Evolutionary conservation across 2,113 vertebrate species (phyloP).

Genomic region (Piaya cayana): DNA sequence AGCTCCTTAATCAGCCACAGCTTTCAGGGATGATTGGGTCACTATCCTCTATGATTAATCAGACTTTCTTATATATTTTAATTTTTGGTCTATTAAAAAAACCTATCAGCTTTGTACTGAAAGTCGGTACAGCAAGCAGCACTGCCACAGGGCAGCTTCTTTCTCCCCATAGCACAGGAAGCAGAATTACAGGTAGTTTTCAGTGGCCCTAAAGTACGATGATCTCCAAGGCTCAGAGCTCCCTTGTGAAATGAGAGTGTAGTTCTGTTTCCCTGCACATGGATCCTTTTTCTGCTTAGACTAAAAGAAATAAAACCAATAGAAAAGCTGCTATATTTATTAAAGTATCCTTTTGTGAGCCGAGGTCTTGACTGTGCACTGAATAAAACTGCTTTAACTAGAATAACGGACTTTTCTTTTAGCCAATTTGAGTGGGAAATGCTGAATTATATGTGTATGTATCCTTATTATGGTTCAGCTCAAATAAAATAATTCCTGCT

Average conservation of each 20-base stretch:
- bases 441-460: neutral
- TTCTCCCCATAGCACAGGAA: neutral
- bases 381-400: neutral
- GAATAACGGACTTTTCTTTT: neutral
- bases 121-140: neutral
- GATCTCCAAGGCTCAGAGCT: neutral
- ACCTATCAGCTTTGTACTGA: neutral
- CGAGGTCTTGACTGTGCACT: neutral
- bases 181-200: neutral
- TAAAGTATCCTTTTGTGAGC: neutral
- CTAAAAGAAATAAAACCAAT: neutral
- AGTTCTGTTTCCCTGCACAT: neutral
- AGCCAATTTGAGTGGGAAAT: accelerated
- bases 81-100: neutral
- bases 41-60: neutral
- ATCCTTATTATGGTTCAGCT: neutral
- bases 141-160: neutral
- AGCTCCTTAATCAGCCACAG: neutral
- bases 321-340: neutral
- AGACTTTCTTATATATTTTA: neutral
- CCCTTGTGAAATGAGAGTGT: neutral
- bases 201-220: neutral
- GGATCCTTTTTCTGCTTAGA: neutral
- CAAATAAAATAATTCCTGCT: conserved; percentile 24
- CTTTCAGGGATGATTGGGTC: neutral